Conservation (phyloP, 2,113 vertebrate species). For the Montifringilla adamsi region DNA sequence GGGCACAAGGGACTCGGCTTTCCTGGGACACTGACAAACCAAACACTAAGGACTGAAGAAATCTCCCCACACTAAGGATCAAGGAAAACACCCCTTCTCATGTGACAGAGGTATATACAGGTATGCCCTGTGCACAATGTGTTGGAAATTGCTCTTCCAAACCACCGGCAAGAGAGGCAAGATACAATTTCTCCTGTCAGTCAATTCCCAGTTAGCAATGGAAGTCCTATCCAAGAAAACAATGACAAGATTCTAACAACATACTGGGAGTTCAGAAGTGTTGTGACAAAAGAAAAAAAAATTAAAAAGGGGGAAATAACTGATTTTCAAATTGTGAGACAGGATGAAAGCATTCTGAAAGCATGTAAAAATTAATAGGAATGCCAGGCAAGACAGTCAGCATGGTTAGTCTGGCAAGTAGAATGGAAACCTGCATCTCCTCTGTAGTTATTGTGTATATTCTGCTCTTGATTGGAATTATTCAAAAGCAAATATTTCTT, state of each 20-base stretch:
- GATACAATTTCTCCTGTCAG: neutral
- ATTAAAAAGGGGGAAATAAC: neutral
- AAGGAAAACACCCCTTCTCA: neutral
- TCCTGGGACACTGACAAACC: neutral
- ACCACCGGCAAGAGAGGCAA: neutral
- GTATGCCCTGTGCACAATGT: accelerated
- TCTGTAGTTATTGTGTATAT: neutral
- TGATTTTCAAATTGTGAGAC: neutral
- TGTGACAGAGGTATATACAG: neutral
- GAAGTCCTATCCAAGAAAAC: neutral
- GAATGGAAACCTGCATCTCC: neutral
- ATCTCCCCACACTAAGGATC: neutral
- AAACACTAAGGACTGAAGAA: neutral
- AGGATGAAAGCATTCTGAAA: neutral
- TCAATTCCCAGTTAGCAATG: neutral
- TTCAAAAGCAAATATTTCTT: neutral
- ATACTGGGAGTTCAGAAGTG: neutral
- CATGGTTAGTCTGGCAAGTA: neutral
- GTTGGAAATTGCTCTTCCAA: neutral
- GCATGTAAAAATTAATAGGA: neutral
- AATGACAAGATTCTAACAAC: neutral
- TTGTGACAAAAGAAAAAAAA: neutral
- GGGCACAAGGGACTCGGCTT: neutral
- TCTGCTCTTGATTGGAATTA: neutral
- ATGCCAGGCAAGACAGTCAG: neutral